Conservation (phyloP, 53 echinoderm and acorn worm genomes). For the Echinarachnius parma region DNA sequence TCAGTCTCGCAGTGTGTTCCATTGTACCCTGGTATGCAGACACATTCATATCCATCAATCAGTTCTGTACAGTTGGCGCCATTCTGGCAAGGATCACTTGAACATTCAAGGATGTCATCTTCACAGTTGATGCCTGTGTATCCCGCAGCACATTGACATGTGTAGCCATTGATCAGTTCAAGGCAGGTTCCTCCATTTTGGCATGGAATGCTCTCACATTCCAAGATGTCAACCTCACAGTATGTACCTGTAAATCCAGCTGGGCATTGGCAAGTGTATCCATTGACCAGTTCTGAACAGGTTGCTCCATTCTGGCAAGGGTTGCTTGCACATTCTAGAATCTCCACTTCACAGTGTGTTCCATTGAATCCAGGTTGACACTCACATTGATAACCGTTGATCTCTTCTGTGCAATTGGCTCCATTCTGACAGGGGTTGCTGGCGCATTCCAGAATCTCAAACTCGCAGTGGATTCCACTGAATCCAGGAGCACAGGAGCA, state of each 20-base stretch:
- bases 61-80: slow-evolving; percentile 28
- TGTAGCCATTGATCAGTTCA: slow-evolving; percentile 22
- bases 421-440: slow-evolving; percentile 71
- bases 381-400: slow-evolving; percentile 52
- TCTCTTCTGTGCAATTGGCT: slow-evolving; percentile 57
- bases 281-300: slow-evolving; percentile 48
- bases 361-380: slow-evolving; percentile 64
- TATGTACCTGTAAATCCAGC: slow-evolving; percentile 41
- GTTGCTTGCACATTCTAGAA: slow-evolving; percentile 64
- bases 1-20: slow-evolving; percentile 53
- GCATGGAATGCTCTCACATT: slow-evolving; percentile 27
- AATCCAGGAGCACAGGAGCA: slow-evolving; percentile 64
- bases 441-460: slow-evolving; percentile 63
- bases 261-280: slow-evolving; percentile 60
- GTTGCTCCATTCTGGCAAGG: slow-evolving; percentile 70
- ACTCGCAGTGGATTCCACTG: slow-evolving; percentile 51
- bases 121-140: slow-evolving; percentile 20
- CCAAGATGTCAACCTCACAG: slow-evolving; percentile 35
- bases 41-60: slow-evolving; percentile 50
- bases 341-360: slow-evolving; percentile 55
- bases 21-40: slow-evolving; percentile 49
- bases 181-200: slow-evolving; percentile 6
- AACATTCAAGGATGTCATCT: slow-evolving; percentile 64
- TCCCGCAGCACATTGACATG: slow-evolving; percentile 5
- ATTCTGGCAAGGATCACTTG: slow-evolving; percentile 39